A percentile compares a stretch with the other conserved stretches of the same genome.
These are phyloP conservation scores for Seriola aureovittata DNA, from an alignment of 2,113 vertebrate species.

Conservation along the genomic window DNA sequence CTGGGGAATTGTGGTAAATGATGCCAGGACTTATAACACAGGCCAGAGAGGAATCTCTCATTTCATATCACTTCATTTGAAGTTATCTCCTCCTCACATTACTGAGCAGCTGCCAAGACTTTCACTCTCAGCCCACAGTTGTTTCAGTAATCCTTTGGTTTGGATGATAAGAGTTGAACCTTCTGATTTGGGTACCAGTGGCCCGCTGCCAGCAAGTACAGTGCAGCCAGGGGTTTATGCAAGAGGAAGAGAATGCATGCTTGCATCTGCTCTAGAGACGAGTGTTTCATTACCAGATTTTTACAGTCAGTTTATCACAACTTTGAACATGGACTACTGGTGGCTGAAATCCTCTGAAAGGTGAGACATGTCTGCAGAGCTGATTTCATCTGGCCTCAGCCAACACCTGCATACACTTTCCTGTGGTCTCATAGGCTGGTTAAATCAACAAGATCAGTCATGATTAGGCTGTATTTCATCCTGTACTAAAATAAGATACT, in stretches of 20 bases:
- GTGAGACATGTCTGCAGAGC: background rate
- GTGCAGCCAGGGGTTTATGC: conserved; percentile 20
- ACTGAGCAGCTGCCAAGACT: background rate
- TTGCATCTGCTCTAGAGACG: conserved; percentile 2
- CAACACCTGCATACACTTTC: background rate
- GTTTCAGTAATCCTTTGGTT: conserved; percentile 13
- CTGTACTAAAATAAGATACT: background rate
- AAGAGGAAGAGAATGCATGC: conserved; percentile 8
- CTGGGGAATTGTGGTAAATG: background rate
- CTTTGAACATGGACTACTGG: background rate
- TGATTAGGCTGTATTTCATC: background rate
- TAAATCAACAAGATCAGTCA: background rate
- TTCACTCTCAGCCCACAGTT: background rate
- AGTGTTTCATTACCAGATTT: background rate
- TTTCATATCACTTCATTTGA: background rate
- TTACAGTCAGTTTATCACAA: background rate
- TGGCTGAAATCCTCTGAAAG: background rate
- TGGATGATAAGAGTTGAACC: conserved; percentile 26
- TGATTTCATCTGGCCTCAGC: background rate
- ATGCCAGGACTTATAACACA: background rate
- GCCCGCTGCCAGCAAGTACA: conserved; percentile 14
- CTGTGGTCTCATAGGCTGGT: background rate
- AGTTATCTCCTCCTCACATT: background rate
- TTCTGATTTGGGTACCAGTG: conserved; percentile 23
- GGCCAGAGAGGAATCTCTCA: background rate